phyloP scores from a whole-genome alignment of 2,113 vertebrate species.

The Pipa parva region DNA sequence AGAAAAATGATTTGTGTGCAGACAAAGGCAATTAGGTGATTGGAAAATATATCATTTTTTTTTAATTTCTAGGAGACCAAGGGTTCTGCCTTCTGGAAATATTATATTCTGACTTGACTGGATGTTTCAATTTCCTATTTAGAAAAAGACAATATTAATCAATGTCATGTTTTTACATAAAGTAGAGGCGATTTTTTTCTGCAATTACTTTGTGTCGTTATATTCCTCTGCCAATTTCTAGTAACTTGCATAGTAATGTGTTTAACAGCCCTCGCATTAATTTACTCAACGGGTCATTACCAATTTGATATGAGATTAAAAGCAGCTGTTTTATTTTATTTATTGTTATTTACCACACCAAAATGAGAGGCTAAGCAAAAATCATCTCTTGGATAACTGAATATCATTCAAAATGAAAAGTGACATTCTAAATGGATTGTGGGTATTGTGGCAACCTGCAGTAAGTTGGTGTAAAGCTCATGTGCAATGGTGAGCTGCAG shows the following conservation, averaged over 20 bases:
- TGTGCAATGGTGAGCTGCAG: no score
- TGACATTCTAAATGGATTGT: no score
- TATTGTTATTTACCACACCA: neutral
- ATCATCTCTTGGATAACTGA: neutral
- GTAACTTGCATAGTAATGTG: neutral
- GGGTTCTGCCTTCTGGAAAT: neutral
- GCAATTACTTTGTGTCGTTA: neutral
- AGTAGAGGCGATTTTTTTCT: neutral
- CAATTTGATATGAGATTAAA: conserved; percentile 1
- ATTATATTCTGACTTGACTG: neutral
- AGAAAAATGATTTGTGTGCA: neutral
- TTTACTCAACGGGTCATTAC: neutral
- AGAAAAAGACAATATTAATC: neutral
- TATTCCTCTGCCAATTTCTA: neutral
- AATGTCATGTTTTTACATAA: neutral
- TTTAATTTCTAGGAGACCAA: neutral
- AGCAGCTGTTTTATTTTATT: neutral
- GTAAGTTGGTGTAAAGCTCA: no score
- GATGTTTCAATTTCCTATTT: conserved; percentile 1
- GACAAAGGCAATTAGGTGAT: conserved; percentile 2
- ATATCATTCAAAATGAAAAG: no score
- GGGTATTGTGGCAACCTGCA: no score
- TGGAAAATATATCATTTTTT: conserved; percentile 4
- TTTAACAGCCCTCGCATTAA: neutral
- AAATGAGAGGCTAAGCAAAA: neutral